Evolutionary conservation across 1,140 invertebrate species (phyloP), one percentile per base, ranked within the genome.

Genomic region (Bombyx mandarina): DNA sequence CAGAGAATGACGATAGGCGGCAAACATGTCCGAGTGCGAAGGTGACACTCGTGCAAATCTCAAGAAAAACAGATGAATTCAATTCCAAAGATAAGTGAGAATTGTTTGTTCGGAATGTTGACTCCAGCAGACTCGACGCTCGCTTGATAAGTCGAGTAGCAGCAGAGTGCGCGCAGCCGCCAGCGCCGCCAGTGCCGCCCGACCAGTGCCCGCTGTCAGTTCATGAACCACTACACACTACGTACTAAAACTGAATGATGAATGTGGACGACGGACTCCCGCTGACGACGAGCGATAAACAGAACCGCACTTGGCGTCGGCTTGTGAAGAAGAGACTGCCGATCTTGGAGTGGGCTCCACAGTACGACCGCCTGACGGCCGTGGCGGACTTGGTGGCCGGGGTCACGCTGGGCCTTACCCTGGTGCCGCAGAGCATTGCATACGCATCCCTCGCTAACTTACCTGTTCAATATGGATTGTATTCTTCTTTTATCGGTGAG

Each of bases 341-440:
- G 18, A 88, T 93, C 47, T 64, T 91, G 54, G 79, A 79, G 57
- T 94, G 93, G 93, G 79, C 92, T 52, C 89, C 90, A 2, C 81
- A 74, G 22, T 95, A 95, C 68, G 88, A 87, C 45, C 88, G 88
- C 51, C 81, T 90, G 47, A 80, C 89, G 43, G 91, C 90, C 0
- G 67, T 91, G 7, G 90, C 91, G 4, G 94, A 95, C 83, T 58
- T 92, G 7, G 90, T 94, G 57, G 94, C 94, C 6, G 95, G 95
- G 45, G 82, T 95, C 45, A 95, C 94, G 1, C 82, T 96, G 12
- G 94, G 94, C 2, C 81, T 96, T 6, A 96, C 94, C 0, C 90
- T 96, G 65, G 94, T 96, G 52, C 95, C 95, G 1, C 95, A 96
- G 78, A 94, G 93, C 66, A 93, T 96, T 45, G 94, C 94, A 6